Percentiles rank a stretch among this genome's conserved stretches.
phyloP scores from a whole-genome alignment of 2,113 vertebrate species.

The Clarias magur region DNA sequence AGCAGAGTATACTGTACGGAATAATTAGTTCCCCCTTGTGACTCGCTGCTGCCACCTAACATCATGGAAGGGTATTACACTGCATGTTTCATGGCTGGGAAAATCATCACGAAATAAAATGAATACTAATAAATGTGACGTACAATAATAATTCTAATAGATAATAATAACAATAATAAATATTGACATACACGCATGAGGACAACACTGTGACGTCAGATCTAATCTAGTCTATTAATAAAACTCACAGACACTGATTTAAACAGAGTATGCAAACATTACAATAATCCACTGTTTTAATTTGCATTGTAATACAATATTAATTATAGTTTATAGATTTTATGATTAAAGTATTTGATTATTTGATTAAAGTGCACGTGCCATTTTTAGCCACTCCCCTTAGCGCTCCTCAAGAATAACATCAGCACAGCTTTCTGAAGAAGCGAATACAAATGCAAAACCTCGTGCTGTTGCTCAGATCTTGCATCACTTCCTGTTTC shows the following conservation, averaged over 20 bases:
- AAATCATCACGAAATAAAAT: too few relatives aligned
- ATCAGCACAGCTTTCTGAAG: not conserved
- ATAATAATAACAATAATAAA: too few relatives aligned
- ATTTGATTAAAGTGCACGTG: not conserved
- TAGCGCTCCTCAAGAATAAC: not conserved
- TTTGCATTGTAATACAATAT: not conserved
- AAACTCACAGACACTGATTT: not conserved
- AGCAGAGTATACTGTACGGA: too few relatives aligned
- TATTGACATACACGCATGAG: too few relatives aligned
- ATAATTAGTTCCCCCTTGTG: too few relatives aligned
- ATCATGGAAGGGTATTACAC: too few relatives aligned
- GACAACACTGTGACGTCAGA: too few relatives aligned
- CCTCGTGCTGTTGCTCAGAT: not conserved
- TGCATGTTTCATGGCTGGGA: too few relatives aligned
- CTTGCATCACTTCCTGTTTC: not conserved
- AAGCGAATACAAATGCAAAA: not conserved
- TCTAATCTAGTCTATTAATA: not conserved
- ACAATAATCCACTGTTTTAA: not conserved
- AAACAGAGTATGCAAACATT: not conserved
- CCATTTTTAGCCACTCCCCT: not conserved
- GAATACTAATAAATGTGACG: too few relatives aligned
- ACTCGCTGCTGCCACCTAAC: too few relatives aligned
- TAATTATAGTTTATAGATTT: not conserved
- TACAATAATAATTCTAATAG: too few relatives aligned
- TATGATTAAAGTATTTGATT: not conserved